Evolutionary conservation across 1,140 invertebrate species (phyloP).

Genomic region (Caenorhabditis brenneri): DNA sequence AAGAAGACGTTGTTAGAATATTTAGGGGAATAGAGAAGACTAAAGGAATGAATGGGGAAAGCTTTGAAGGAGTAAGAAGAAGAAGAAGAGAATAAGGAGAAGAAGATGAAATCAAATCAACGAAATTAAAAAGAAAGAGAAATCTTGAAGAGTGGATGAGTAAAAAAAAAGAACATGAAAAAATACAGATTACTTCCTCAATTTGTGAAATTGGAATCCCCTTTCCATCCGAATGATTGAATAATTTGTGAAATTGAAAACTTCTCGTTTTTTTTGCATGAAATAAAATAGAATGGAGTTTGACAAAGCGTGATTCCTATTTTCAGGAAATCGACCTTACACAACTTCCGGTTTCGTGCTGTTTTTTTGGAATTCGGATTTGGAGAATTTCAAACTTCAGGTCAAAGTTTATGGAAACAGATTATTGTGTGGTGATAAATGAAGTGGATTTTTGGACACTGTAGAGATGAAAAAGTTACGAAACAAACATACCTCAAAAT

Average conservation of each 20-base stretch:
- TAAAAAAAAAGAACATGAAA: background rate
- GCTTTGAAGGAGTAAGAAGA: too few species aligned
- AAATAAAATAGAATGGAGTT: conserved; percentile 13
- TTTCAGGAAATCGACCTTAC: conserved; percentile 17
- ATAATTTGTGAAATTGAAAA: conserved; percentile 8
- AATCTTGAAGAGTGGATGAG: background rate
- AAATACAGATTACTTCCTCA: background rate
- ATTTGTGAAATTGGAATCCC: background rate
- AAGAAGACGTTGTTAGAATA: background rate
- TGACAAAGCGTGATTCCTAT: conserved; percentile 39
- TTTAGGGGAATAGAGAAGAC: background rate
- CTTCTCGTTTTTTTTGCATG: background rate
- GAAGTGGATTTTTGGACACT: too few species aligned
- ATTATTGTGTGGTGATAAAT: too few species aligned
- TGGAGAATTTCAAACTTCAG: background rate
- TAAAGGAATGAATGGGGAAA: background rate
- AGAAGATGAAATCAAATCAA: conserved; percentile 5
- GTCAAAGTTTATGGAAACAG: too few species aligned
- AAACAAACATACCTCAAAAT: too few species aligned
- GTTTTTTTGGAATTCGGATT: background rate
- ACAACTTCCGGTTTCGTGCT: background rate
- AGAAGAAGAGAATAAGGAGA: background rate
- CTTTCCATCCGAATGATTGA: background rate
- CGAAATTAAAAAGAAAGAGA: conserved; percentile 35
- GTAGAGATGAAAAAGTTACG: too few species aligned